phyloP scores from a whole-genome alignment of 2,888 invertebrate species.

The Arctia plantaginis region DNA sequence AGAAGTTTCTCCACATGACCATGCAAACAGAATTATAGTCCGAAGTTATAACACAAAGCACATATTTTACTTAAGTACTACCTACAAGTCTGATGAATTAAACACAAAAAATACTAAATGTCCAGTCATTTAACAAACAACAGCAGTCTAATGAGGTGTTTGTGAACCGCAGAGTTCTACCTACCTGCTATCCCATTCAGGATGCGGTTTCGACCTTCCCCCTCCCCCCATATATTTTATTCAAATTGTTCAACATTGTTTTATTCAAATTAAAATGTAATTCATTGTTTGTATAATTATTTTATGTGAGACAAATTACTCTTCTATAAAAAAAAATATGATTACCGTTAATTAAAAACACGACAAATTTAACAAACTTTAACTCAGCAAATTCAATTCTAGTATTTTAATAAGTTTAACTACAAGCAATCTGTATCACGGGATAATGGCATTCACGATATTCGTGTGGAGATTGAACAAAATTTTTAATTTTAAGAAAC shows the following conservation, averaged over 20 bases:
- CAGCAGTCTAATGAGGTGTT: not conserved
- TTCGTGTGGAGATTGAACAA: constrained; percentile 20
- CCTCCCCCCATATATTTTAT: not conserved
- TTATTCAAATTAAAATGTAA: not conserved
- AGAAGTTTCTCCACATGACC: not conserved
- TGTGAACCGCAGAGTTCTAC: not conserved
- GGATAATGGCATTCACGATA: constrained; percentile 18
- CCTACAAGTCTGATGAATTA: not conserved
- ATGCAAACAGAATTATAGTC: not conserved
- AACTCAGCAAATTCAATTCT: not conserved
- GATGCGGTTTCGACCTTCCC: not conserved
- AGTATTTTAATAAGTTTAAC: not conserved
- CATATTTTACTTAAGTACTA: not conserved
- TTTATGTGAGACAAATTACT: not conserved
- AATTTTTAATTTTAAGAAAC: constrained; percentile 37
- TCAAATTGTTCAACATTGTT: not conserved
- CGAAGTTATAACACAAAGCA: not conserved
- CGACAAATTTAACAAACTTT: too few species aligned
- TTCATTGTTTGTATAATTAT: not conserved
- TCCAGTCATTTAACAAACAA: not conserved
- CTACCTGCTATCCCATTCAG: not conserved
- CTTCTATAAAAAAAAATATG: not conserved
- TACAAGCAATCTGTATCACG: not conserved
- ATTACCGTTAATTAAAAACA: too few species aligned
- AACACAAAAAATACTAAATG: not conserved